Conservation (phyloP, 37 sponge, comb jelly and placozoan genomes). For the Amphimedon queenslandica region DNA sequence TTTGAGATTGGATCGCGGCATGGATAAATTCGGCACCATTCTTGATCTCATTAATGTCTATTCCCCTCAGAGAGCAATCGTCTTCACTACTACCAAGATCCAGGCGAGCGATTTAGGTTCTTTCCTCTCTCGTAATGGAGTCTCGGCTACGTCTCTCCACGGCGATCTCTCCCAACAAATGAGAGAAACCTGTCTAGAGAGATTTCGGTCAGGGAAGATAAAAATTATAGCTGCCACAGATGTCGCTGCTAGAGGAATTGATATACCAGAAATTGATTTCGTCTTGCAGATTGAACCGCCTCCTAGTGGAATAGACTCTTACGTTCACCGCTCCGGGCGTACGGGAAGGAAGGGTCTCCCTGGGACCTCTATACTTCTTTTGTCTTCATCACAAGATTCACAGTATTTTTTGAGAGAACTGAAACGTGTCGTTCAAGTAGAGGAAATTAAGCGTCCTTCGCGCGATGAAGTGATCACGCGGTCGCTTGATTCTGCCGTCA, state of each 20-base stretch:
- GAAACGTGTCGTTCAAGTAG: slow-evolving; percentile 5
- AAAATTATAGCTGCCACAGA: slow-evolving; percentile 42
- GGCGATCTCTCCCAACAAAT: slow-evolving; percentile 12
- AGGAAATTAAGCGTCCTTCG: slow-evolving; percentile 32
- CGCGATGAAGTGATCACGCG: slow-evolving; percentile 10
- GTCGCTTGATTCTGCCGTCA: background rate
- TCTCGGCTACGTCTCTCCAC: slow-evolving; percentile 13
- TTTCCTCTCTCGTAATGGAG: background rate
- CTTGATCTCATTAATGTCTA: slow-evolving; percentile 8
- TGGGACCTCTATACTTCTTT: slow-evolving; percentile 27
- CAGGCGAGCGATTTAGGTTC: background rate
- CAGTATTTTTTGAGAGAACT: background rate
- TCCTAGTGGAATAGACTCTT: slow-evolving; percentile 53
- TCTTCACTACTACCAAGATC: slow-evolving; percentile 32
- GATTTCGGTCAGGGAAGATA: slow-evolving; percentile 23
- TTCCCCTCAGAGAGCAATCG: slow-evolving; percentile 24
- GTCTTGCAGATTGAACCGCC: slow-evolving; percentile 49
- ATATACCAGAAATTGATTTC: slow-evolving; percentile 48
- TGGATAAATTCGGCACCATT: background rate
- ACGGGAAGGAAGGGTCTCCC: slow-evolving; percentile 40
- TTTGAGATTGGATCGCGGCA: background rate
- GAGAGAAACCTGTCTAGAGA: slow-evolving; percentile 7
- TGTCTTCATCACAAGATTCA: background rate
- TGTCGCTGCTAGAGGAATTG: slow-evolving; percentile 60
- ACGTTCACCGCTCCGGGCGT: slow-evolving; percentile 57